These are phyloP conservation scores for Psittacula derbiana DNA, from an alignment of 2,797 vertebrate species.

Conservation along the genomic window DNA sequence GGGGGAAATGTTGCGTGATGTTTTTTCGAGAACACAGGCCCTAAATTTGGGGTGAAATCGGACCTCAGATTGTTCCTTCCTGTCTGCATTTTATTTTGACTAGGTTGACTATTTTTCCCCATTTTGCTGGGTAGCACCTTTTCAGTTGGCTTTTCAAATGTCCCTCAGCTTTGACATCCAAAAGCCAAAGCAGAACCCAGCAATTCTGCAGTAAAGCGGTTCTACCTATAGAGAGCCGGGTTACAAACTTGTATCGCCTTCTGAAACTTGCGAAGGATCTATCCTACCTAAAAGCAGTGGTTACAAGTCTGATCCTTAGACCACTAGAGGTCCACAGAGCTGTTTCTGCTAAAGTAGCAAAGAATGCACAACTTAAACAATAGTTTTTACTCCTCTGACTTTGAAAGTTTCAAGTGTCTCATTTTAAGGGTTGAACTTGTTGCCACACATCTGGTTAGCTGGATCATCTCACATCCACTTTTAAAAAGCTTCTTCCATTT, in stretches of 20 bases:
- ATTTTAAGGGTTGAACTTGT: background rate
- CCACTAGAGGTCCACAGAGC: constrained; percentile 69
- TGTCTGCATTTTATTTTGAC: background rate
- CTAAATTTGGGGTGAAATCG: background rate
- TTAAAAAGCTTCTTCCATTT: constrained; percentile 8
- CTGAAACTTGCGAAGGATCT: background rate
- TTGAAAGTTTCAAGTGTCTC: background rate
- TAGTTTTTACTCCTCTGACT: background rate
- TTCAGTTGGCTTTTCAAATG: background rate
- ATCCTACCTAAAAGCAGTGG: background rate
- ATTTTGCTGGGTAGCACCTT: background rate
- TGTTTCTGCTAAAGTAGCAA: constrained; percentile 20
- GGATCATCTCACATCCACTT: background rate
- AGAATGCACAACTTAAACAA: background rate
- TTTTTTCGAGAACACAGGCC: background rate
- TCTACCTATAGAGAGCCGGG: background rate
- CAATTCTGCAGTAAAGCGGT: background rate
- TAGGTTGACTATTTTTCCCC: background rate
- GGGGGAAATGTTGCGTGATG: background rate
- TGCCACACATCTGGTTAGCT: background rate
- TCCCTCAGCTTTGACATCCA: background rate
- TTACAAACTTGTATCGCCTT: background rate
- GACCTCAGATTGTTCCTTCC: background rate
- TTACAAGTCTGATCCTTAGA: background rate
- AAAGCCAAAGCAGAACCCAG: background rate